phyloP scores from a whole-genome alignment of 92 coral and sea anemone species.

The Porites cylindrica region DNA sequence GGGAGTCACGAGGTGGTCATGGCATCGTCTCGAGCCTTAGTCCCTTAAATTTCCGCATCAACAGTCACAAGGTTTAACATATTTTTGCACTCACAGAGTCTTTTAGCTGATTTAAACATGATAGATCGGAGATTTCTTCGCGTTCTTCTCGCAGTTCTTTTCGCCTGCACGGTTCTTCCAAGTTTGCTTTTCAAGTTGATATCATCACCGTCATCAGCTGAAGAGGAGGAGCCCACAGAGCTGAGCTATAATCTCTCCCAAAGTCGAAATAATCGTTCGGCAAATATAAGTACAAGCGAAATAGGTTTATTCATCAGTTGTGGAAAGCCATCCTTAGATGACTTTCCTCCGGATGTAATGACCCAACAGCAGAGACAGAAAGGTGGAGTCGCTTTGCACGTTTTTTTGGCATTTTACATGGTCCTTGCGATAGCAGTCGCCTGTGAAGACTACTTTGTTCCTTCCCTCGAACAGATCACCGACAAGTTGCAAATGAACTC shows the following conservation, averaged over 20 bases:
- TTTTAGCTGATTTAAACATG: no score
- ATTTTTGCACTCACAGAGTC: no score
- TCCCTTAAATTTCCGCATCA: no score
- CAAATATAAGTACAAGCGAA: no score
- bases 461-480: conserved; percentile 73
- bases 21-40: no score
- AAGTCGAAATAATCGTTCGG: no score
- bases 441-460: conserved; percentile 83
- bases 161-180: conserved; percentile 72
- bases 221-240: no score
- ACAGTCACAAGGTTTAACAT: no score
- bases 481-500: conserved; percentile 66
- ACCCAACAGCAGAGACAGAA: conserved; percentile 69
- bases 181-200: conserved; percentile 49
- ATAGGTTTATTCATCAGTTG: conserved; percentile 50
- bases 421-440: conserved; percentile 76
- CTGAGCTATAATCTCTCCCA: no score
- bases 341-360: conserved; percentile 82
- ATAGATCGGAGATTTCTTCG: neutral
- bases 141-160: conserved; percentile 33
- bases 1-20: no score
- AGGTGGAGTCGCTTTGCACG: conserved; percentile 65
- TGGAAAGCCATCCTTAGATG: conserved; percentile 81
- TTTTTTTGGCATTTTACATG: conserved; percentile 69
- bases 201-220: neutral